Conservation (phyloP, 2,888 invertebrate species). For the Zele albiditarsus region DNA sequence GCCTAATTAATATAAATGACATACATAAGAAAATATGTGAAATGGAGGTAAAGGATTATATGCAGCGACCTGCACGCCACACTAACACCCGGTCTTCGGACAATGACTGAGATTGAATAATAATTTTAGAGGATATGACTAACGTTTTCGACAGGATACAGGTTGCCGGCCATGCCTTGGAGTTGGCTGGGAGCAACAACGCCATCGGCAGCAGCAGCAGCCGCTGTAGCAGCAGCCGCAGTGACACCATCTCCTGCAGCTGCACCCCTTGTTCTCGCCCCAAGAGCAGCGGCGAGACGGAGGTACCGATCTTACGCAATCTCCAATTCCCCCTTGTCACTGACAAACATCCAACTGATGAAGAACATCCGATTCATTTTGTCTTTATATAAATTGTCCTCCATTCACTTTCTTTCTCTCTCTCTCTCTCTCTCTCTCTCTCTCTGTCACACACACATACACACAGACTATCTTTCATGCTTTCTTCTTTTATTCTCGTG, state of each 20-base stretch:
- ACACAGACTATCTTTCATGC: not conserved
- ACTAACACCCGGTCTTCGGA: slow-evolving; percentile 42
- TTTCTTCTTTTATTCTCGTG: no score
- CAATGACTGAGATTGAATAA: slow-evolving; percentile 22
- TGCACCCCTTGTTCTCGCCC: slow-evolving; percentile 81
- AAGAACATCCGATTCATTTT: not conserved
- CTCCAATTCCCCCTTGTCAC: slow-evolving; percentile 37
- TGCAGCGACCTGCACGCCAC: slow-evolving; percentile 42
- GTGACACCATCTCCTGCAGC: slow-evolving; percentile 77
- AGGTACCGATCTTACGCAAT: slow-evolving; percentile 75
- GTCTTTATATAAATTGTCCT: slow-evolving; percentile 12
- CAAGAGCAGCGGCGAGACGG: slow-evolving; percentile 82
- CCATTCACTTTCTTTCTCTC: slow-evolving; percentile 4
- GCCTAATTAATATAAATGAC: not conserved
- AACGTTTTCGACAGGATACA: slow-evolving; percentile 78
- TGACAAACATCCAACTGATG: slow-evolving; percentile 10
- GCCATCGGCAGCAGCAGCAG: slow-evolving; percentile 76
- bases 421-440: not conserved
- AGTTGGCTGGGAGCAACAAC: slow-evolving; percentile 80
- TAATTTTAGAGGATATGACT: slow-evolving; percentile 41
- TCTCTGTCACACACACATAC: not conserved
- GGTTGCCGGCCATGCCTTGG: slow-evolving; percentile 85
- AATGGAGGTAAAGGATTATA: not conserved
- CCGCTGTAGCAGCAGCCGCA: slow-evolving; percentile 78
- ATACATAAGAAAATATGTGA: not conserved